Percentiles rank a stretch among this genome's conserved stretches.
Conservation (phyloP, 2,888 invertebrate genomes). For the Salpingus planirostris region DNA sequence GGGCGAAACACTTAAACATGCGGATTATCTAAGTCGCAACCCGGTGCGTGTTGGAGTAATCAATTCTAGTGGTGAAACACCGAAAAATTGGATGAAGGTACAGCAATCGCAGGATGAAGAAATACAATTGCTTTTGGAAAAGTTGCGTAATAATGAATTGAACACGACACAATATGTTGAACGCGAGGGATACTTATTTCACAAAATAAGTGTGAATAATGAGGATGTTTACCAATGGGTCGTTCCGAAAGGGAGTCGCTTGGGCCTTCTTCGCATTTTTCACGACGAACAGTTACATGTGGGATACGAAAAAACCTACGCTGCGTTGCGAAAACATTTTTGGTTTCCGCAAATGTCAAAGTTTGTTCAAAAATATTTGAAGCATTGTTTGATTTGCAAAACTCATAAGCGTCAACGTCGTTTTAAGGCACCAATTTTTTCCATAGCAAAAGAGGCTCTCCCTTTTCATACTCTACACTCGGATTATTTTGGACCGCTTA, state of each 20-base stretch:
- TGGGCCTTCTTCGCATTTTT: not conserved
- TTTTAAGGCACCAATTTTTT: not conserved
- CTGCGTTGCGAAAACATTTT: conserved; percentile 2
- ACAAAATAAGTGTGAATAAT: not conserved
- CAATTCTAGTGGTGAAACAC: not conserved
- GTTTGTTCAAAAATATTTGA: conserved; percentile 3
- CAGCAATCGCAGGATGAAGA: conserved; percentile 1
- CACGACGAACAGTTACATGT: not conserved
- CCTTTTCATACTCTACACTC: not conserved
- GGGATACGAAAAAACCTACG: conserved; percentile 2
- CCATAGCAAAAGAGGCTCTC: not conserved
- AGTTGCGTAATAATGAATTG: conserved; percentile 2
- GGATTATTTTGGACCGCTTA: not conserved
- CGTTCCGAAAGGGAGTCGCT: not conserved
- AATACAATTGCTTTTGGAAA: conserved; percentile 1
- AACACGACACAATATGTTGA: conserved; percentile 1
- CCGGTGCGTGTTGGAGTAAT: not conserved
- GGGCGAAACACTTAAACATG: not conserved
- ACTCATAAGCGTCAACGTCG: not conserved
- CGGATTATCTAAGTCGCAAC: not conserved
- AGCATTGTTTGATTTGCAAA: conserved; percentile 3
- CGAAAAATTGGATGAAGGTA: conserved; percentile 1
- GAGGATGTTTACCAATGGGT: conserved; percentile 1
- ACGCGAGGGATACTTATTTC: conserved; percentile 2
- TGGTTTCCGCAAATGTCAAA: conserved; percentile 5